phyloP scores from a whole-genome alignment of 2,797 vertebrate species.

The Morelia viridis region DNA sequence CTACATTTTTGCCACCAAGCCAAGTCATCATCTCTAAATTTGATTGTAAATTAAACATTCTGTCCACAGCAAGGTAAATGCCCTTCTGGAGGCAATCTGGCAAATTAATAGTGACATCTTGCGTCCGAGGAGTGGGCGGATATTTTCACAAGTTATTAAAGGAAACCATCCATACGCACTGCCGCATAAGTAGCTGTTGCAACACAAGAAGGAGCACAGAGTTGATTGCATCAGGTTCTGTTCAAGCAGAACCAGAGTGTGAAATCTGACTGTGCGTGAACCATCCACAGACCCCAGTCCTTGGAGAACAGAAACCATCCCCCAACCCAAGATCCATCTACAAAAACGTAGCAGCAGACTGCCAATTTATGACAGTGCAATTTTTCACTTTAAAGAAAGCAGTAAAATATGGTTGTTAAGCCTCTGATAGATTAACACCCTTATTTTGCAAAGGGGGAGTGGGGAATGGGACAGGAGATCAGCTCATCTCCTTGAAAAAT shows the following conservation, averaged over 20 bases:
- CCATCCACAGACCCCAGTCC: not conserved
- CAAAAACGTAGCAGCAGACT: not conserved
- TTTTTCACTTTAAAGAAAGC: not conserved
- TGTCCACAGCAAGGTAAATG: conserved; percentile 37
- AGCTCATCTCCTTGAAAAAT: not conserved
- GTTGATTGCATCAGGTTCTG: not conserved
- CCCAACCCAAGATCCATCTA: not conserved
- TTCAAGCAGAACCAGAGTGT: not conserved
- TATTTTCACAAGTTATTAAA: not conserved
- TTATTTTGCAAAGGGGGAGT: not conserved
- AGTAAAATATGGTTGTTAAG: not conserved
- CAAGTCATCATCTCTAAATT: conserved; percentile 46
- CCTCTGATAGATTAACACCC: not conserved
- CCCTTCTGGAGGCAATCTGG: not conserved
- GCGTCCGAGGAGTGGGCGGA: conserved; percentile 6
- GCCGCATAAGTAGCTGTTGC: not conserved
- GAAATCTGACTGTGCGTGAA: not conserved
- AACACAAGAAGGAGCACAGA: not conserved
- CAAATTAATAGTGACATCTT: conserved; percentile 47
- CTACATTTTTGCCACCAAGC: conserved; percentile 7
- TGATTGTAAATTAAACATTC: conserved; percentile 29
- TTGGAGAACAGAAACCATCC: not conserved
- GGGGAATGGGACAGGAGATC: not conserved
- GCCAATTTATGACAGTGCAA: not conserved
- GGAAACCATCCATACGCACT: conserved; percentile 23